These are phyloP conservation scores for Egretta garzetta DNA, from an alignment of 2,113 vertebrate species.

Conservation along the genomic window DNA sequence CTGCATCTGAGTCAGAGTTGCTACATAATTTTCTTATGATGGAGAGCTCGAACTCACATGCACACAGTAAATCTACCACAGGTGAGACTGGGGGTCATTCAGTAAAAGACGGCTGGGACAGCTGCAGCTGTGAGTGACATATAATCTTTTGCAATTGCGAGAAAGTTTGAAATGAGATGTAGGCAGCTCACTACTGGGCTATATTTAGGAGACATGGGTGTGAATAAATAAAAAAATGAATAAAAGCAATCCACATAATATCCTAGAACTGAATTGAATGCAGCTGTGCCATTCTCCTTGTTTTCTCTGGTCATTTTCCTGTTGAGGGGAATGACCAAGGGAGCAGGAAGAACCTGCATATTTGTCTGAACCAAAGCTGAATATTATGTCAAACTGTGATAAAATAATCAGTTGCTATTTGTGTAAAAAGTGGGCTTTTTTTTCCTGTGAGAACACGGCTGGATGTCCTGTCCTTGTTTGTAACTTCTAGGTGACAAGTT, in stretches of 20 bases:
- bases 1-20: not conserved
- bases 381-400: not conserved
- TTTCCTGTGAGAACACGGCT: not conserved
- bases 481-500: not conserved
- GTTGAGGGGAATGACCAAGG: not conserved
- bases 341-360: not conserved
- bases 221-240: not conserved
- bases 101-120: not conserved
- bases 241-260: not conserved
- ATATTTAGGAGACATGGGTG: not conserved
- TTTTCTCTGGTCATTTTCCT: not conserved
- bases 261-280: fast-evolving
- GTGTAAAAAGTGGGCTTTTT: not conserved
- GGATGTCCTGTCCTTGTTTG: not conserved
- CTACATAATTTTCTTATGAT: not conserved
- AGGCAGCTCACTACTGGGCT: not conserved
- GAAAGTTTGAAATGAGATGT: not conserved
- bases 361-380: not conserved
- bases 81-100: not conserved
- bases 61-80: not conserved
- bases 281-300: not conserved
- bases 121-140: not conserved
- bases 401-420: not conserved
- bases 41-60: not conserved
- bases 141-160: not conserved